Percentiles rank a stretch among this genome's conserved stretches.
Conservation (phyloP, 2,888 invertebrate species). For the Acleris sparsana region DNA sequence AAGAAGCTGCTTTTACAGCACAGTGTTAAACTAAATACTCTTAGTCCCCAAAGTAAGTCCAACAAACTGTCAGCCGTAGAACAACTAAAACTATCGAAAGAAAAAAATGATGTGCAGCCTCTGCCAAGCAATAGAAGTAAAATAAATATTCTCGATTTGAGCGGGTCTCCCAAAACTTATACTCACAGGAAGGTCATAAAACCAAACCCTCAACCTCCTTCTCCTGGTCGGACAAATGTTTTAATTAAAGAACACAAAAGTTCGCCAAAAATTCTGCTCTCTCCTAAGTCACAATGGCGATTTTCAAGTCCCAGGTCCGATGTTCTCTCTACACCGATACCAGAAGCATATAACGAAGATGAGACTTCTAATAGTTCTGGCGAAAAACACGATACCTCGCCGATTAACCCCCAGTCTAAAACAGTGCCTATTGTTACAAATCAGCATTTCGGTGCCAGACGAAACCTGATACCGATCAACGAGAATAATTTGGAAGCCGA, state of each 20-base stretch:
- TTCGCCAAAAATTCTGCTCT: slow-evolving; percentile 86
- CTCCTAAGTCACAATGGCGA: slow-evolving; percentile 88
- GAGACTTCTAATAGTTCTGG: slow-evolving; percentile 86
- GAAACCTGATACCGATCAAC: slow-evolving; percentile 74
- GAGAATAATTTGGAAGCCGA: slow-evolving; percentile 64
- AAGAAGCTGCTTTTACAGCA: slow-evolving; percentile 91
- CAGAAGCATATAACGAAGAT: slow-evolving; percentile 92
- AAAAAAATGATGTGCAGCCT: slow-evolving; percentile 69
- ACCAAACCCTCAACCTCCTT: slow-evolving; percentile 75
- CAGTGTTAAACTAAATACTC: slow-evolving; percentile 85
- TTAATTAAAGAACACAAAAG: slow-evolving; percentile 80
- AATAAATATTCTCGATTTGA: slow-evolving; percentile 87
- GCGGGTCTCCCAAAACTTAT: slow-evolving; percentile 88
- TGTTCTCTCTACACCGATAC: slow-evolving; percentile 93
- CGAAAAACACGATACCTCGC: slow-evolving; percentile 75
- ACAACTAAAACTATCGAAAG: slow-evolving; percentile 87
- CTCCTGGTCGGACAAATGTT: slow-evolving; percentile 81
- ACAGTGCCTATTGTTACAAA: slow-evolving; percentile 77
- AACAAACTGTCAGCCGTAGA: slow-evolving; percentile 90
- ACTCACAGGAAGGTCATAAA: slow-evolving; percentile 85
- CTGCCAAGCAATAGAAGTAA: slow-evolving; percentile 70
- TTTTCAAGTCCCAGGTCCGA: slow-evolving; percentile 90
- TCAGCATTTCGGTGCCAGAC: slow-evolving; percentile 76
- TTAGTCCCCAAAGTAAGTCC: slow-evolving; percentile 81
- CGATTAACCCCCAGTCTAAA: slow-evolving; percentile 65